phyloP scores from a whole-genome alignment of 2,888 invertebrate species.

The Cheilosia soror region DNA sequence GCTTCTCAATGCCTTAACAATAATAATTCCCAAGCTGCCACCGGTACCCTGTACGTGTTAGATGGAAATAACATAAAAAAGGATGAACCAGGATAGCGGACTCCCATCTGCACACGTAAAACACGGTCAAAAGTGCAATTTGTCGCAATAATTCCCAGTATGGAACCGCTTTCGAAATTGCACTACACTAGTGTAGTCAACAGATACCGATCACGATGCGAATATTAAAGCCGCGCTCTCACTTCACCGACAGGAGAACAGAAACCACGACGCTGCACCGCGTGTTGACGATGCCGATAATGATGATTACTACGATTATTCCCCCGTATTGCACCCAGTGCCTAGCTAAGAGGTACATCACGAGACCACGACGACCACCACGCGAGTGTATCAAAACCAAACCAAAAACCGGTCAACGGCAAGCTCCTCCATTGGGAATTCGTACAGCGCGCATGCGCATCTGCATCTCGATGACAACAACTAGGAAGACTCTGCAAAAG shows the following conservation, averaged over 20 bases:
- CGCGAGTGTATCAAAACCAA: constrained; percentile 15
- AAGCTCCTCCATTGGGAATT: constrained; percentile 21
- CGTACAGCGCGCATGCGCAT: constrained; percentile 25
- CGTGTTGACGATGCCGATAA: constrained; percentile 66
- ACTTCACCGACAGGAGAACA: constrained; percentile 18
- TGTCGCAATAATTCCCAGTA: constrained; percentile 68
- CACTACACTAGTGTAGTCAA: constrained; percentile 34
- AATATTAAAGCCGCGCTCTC: constrained; percentile 59
- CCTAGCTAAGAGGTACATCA: constrained; percentile 47
- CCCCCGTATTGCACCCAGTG: constrained; percentile 55
- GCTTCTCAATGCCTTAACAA: constrained; percentile 8
- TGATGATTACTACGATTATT: constrained; percentile 70
- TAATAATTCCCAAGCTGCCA: constrained; percentile 27
- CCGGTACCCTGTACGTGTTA: constrained; percentile 26
- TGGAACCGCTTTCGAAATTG: constrained; percentile 58
- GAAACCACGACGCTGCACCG: constrained; percentile 33
- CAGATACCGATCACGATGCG: constrained; percentile 67
- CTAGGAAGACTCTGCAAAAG: constrained; percentile 14
- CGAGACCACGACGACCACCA: constrained; percentile 28
- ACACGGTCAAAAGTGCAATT: constrained; percentile 72
- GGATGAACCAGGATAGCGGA: constrained; percentile 47
- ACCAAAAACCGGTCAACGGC: constrained; percentile 40
- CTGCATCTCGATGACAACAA: constrained; percentile 33
- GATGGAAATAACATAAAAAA: constrained; percentile 49
- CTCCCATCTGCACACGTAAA: constrained; percentile 37